phyloP scores from a whole-genome alignment of 2,888 invertebrate species.

The Oscheius myriophilus region DNA sequence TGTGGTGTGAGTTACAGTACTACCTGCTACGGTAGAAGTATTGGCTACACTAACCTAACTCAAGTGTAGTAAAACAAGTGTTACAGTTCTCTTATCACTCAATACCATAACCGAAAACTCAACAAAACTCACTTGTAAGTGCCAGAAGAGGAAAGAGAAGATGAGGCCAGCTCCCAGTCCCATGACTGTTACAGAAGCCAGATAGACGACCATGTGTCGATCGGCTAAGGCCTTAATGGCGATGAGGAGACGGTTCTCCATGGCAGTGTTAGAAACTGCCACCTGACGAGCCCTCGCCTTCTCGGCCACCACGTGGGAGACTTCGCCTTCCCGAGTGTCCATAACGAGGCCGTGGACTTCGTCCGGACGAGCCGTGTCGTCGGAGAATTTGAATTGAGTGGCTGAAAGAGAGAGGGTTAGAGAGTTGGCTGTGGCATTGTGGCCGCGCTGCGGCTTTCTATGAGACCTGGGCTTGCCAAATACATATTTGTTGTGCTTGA shows the following conservation, averaged over 20 bases:
- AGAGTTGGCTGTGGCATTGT: too few species aligned
- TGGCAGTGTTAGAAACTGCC: conserved; percentile 35
- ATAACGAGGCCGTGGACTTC: conserved; percentile 65
- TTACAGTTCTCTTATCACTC: too few species aligned
- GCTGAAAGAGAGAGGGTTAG: conserved; percentile 36
- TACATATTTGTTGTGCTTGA: too few species aligned
- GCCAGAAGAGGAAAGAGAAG: conserved; percentile 99
- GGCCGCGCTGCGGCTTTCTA: too few species aligned
- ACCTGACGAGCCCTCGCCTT: conserved; percentile 66
- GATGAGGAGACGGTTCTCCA: conserved; percentile 43
- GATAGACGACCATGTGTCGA: conserved; percentile 62
- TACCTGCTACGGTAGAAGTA: too few species aligned
- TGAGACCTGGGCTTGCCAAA: too few species aligned
- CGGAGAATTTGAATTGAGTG: conserved; percentile 66
- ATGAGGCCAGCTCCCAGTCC: conserved; percentile 98
- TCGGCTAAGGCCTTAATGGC: conserved; percentile 52
- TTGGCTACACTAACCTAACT: too few species aligned
- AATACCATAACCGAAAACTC: too few species aligned
- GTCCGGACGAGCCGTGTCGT: conserved; percentile 53
- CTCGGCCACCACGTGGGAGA: conserved; percentile 69
- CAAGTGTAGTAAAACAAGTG: too few species aligned
- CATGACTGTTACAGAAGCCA: conserved; percentile 95
- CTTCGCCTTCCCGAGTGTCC: conserved; percentile 67
- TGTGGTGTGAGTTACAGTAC: too few species aligned
- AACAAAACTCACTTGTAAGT: conserved; percentile 79